Conservation (phyloP, 92 coral and sea anemone genomes). For the Zoanthus sansibaricus region DNA sequence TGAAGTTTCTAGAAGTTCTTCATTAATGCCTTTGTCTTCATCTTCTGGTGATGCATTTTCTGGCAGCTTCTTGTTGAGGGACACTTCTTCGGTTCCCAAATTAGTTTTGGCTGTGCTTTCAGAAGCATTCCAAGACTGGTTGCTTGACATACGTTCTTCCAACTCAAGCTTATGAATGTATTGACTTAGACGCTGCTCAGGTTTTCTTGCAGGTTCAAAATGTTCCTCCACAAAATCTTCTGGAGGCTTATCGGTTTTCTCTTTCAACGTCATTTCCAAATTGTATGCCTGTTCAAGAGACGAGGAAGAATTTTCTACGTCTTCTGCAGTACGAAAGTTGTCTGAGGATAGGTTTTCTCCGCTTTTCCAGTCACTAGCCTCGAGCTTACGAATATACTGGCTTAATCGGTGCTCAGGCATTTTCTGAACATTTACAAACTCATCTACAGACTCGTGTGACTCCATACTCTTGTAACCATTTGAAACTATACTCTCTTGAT, state of each 20-base stretch:
- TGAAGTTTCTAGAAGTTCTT: slow-evolving; percentile 28
- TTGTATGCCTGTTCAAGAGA: background rate
- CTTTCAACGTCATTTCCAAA: background rate
- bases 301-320: background rate
- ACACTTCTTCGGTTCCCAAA: background rate
- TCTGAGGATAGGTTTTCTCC: background rate
- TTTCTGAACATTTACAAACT: background rate
- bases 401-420: slow-evolving; percentile 36
- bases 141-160: background rate
- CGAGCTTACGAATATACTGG: slow-evolving; percentile 32
- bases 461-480: background rate
- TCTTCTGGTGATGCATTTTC: background rate
- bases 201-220: slow-evolving; percentile 20
- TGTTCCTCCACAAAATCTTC: slow-evolving; percentile 15
- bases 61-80: slow-evolving; percentile 5
- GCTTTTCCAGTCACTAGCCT: slow-evolving; percentile 6
- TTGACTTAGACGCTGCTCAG: slow-evolving; percentile 36
- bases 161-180: slow-evolving; percentile 14
- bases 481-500: background rate
- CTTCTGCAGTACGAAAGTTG: background rate
- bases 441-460: slow-evolving; percentile 5
- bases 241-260: background rate
- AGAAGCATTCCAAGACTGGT: background rate
- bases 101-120: background rate
- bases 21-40: slow-evolving; percentile 14